Base-by-base conservation (phyloP, 2,888 invertebrate species). In the Lapara coniferarum region DNA sequence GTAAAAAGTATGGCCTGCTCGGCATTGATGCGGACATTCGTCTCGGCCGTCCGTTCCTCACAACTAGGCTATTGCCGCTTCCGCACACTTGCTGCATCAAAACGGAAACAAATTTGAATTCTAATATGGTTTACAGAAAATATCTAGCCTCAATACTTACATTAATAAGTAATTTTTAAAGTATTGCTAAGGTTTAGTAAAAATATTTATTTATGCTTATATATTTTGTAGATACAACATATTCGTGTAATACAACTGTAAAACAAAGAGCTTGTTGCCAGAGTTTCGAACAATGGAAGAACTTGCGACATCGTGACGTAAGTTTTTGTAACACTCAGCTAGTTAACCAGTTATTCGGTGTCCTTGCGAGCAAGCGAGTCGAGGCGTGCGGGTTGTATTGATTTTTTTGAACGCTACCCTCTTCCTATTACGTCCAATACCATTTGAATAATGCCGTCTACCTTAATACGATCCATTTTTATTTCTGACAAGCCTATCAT, bases 381-480 rank as follows among this genome's bases (percentile, higher is more conserved):
- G 76, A 78, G 84, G 77, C 83, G 79, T 82, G 86, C 81, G 82
- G 81, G 78, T 83, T 81, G 85, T 89, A 90, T 90, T 88, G 90
- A 90, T 90, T 90, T 88, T 87, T 89, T 86, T 84, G 80, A 79
- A 86, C 81, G 85, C 77, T 82, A 86, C 85, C 83, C 86, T 83
- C 85, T 75, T 75, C 80, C 78, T 77, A 70, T 78, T 79, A 74
- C 80, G 70, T 80, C 77, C 78, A 80, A 82, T 85, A 80, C 81
- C 79, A 83, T 88, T 85, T 82, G 82, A 85, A 85, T 85, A 85
- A 85, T 81, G 76, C 74, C 74, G 77, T 81, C 81, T 78, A 76
- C 74, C 72, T 74, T 71, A 72, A 73, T 76, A 78, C 71, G 75
- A 71, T 57, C 13, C 74, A 73, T 72, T 71, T 57, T 58, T 49